These are phyloP conservation scores for Patella ulyssiponensis DNA, from an alignment of 2,888 invertebrate genomes.

Conservation along the genomic window DNA sequence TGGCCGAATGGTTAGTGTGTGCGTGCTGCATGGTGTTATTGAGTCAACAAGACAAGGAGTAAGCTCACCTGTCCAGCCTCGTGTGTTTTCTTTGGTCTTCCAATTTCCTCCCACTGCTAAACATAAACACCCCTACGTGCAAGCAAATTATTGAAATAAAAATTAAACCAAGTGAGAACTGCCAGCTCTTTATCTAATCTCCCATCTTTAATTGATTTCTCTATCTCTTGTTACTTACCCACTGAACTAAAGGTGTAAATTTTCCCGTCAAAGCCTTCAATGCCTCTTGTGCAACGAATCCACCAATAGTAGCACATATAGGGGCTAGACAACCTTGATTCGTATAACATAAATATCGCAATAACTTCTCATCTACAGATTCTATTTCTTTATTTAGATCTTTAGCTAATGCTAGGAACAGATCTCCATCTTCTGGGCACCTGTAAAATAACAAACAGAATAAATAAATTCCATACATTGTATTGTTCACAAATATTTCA, in stretches of 20 bases:
- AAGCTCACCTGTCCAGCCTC: too few relatives aligned
- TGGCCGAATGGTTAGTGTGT: not conserved
- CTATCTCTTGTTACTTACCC: slow-evolving; percentile 55
- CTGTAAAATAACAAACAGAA: slow-evolving; percentile 29
- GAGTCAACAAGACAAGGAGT: too few relatives aligned
- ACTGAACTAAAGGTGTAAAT: slow-evolving; percentile 72
- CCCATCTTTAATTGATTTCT: not conserved
- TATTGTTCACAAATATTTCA: not conserved
- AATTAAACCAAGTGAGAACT: too few relatives aligned
- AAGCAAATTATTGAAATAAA: too few relatives aligned
- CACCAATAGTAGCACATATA: slow-evolving; percentile 70
- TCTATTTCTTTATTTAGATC: slow-evolving; percentile 38
- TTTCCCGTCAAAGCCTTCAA: slow-evolving; percentile 73
- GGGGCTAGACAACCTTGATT: slow-evolving; percentile 66
- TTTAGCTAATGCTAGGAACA: slow-evolving; percentile 40
- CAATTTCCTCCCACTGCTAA: too few relatives aligned
- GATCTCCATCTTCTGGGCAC: slow-evolving; percentile 43
- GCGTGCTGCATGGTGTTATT: not conserved
- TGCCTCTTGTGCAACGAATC: slow-evolving; percentile 72
- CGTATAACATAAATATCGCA: slow-evolving; percentile 60
- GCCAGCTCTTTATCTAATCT: too few relatives aligned
- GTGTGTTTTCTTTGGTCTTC: too few relatives aligned
- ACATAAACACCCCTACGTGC: too few relatives aligned
- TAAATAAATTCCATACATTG: not conserved
- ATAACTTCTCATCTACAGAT: slow-evolving; percentile 43